Conservation (phyloP, 2,797 vertebrate genomes). For the Macroramphosus scolopax region DNA sequence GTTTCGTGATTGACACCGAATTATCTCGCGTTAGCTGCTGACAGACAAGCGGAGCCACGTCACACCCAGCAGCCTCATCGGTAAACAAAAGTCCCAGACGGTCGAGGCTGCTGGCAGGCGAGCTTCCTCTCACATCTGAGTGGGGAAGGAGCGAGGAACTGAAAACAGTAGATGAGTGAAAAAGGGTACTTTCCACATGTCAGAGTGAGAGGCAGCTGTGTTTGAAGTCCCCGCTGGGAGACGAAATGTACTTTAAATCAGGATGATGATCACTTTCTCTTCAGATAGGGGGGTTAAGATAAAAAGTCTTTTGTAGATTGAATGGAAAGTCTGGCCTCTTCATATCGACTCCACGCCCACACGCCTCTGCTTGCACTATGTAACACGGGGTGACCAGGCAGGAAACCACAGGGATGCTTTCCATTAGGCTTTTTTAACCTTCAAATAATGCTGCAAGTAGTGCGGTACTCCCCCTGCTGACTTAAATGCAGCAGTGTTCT, state of each 20-base stretch:
- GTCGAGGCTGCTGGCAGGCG: constrained; percentile 17
- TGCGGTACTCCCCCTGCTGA: too few species aligned
- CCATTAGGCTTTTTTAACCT: too few species aligned
- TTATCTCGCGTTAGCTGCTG: too few species aligned
- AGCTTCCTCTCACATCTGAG: constrained; percentile 26
- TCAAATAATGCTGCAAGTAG: too few species aligned
- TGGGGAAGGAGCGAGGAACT: constrained; percentile 31
- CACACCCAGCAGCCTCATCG: constrained; percentile 9
- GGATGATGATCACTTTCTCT: constrained; percentile 6
- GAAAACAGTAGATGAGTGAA: constrained; percentile 38
- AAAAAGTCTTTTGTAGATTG: neutral
- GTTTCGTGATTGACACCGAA: too few species aligned
- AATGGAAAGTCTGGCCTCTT: too few species aligned
- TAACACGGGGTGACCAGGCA: too few species aligned
- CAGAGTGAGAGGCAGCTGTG: constrained; percentile 60
- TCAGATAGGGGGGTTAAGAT: neutral
- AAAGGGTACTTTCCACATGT: constrained; percentile 56
- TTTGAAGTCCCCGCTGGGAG: constrained; percentile 19
- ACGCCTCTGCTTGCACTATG: too few species aligned
- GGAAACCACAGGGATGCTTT: too few species aligned
- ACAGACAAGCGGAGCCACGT: too few species aligned
- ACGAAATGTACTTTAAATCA: constrained; percentile 27
- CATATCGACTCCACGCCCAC: too few species aligned
- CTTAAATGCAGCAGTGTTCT: too few species aligned
- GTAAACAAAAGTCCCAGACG: constrained; percentile 17